Percentiles rank a stretch among this genome's conserved stretches.
phyloP scores from a whole-genome alignment of 1,140 invertebrate species.

The Drosophila ogumai region DNA sequence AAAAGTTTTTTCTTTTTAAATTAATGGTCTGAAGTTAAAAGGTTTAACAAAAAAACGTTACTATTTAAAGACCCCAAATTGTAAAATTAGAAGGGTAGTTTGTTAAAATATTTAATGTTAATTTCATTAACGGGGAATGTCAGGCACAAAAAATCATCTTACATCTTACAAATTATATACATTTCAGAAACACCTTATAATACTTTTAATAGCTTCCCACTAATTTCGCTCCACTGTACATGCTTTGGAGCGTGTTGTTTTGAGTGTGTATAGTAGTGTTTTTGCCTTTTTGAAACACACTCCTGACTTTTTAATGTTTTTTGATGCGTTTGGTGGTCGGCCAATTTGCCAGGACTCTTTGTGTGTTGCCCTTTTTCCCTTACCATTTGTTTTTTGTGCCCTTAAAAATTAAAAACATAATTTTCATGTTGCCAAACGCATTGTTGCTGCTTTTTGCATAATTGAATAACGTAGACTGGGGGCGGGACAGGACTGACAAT shows the following conservation, averaged over 20 bases:
- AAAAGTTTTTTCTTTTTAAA: too few relatives aligned
- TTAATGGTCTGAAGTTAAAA: too few relatives aligned
- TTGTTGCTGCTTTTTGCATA: conserved; percentile 66
- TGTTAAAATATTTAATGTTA: too few relatives aligned
- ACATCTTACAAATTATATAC: too few relatives aligned
- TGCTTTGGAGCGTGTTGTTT: conserved; percentile 5
- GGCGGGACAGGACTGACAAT: conserved; percentile 46
- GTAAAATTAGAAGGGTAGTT: too few relatives aligned
- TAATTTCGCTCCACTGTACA: background rate
- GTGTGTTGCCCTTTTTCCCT: conserved; percentile 20
- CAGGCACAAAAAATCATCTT: too few relatives aligned
- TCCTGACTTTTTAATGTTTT: conserved; percentile 74
- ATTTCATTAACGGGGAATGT: too few relatives aligned
- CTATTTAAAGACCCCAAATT: too few relatives aligned
- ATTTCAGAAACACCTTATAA: background rate
- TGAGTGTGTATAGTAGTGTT: conserved; percentile 21
- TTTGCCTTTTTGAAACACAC: conserved; percentile 31
- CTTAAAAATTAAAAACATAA: conserved; percentile 69
- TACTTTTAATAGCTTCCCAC: background rate
- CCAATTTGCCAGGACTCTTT: conserved; percentile 16
- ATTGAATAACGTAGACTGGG: conserved; percentile 59
- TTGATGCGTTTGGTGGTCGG: conserved; percentile 44
- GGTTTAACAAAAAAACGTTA: too few relatives aligned
- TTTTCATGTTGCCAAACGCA: conserved; percentile 59
- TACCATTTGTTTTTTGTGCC: conserved; percentile 8